These are phyloP conservation scores for Esox masquinongy DNA, from an alignment of 2,797 vertebrate genomes.

Conservation along the genomic window DNA sequence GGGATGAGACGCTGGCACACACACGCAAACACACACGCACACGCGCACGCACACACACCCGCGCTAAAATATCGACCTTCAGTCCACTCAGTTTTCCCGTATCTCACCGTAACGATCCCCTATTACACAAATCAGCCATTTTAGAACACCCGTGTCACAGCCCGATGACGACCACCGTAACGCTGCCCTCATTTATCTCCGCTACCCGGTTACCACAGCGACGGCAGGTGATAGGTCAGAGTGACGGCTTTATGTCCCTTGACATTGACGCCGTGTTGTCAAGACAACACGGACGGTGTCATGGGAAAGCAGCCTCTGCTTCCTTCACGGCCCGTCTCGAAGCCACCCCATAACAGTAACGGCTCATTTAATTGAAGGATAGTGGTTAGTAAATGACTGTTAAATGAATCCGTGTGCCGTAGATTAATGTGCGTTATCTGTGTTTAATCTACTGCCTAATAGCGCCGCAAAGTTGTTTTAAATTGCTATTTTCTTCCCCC, in stretches of 20 bases:
- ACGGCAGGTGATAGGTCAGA: conserved; percentile 1
- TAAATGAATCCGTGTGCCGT: conserved; percentile 21
- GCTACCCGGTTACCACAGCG: not conserved
- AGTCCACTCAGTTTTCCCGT: too few relatives aligned
- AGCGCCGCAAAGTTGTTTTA: conserved; percentile 18
- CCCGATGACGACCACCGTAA: not conserved
- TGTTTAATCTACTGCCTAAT: conserved; percentile 31
- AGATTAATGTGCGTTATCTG: conserved; percentile 33
- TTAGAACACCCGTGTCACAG: conserved; percentile 5
- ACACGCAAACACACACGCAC: too few relatives aligned
- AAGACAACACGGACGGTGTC: conserved; percentile 17
- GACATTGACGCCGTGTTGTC: conserved; percentile 2
- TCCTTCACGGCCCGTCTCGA: not conserved
- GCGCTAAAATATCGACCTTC: too few relatives aligned
- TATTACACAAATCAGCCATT: conserved; percentile 8
- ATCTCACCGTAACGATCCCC: not conserved
- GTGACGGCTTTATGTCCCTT: conserved; percentile 19
- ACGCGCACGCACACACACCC: too few relatives aligned
- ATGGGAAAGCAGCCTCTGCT: conserved; percentile 14
- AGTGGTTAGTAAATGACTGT: conserved; percentile 21
- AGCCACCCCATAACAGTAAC: conserved; percentile 22
- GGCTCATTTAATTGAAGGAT: conserved; percentile 13
- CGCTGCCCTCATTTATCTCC: conserved; percentile 2
- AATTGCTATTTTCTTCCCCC: conserved; percentile 14
- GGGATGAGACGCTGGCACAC: not conserved